Percentiles rank a stretch among this genome's conserved stretches.
Conservation (phyloP, 2,888 invertebrate genomes). For the Luperina testacea region DNA sequence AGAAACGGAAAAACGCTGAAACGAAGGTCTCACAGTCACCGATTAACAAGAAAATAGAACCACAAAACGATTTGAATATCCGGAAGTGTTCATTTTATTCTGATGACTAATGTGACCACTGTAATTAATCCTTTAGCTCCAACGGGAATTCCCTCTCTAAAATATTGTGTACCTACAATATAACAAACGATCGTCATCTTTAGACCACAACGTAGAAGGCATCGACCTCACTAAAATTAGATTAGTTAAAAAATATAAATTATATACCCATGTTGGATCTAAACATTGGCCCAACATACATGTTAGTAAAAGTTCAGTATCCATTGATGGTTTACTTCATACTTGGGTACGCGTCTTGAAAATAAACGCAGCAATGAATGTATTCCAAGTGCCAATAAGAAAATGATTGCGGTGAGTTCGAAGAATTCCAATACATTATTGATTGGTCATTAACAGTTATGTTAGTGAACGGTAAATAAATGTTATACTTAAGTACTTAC, state of each 20-base stretch:
- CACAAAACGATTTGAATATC: conserved; percentile 9
- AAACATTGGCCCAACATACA: conserved; percentile 7
- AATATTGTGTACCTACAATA: not conserved
- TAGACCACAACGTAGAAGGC: conserved; percentile 16
- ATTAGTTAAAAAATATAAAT: conserved; percentile 39
- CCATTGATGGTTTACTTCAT: conserved; percentile 1
- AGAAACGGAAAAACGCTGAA: not conserved
- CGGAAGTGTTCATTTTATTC: not conserved
- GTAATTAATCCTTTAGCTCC: not conserved
- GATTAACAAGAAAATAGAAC: conserved; percentile 23
- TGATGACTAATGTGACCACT: conserved; percentile 21
- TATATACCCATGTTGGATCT: conserved; percentile 6
- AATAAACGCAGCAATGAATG: conserved; percentile 1
- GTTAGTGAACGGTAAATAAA: conserved; percentile 27
- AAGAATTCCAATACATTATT: conserved; percentile 31
- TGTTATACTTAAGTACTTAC: not conserved
- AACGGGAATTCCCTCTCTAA: not conserved
- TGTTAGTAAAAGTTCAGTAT: not conserved
- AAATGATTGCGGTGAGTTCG: conserved; percentile 3
- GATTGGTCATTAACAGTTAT: conserved; percentile 46
- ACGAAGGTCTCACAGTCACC: conserved; percentile 10
- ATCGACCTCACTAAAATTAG: conserved; percentile 46
- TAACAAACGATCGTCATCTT: conserved; percentile 19
- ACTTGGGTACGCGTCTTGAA: fast-evolving
- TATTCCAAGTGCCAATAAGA: not conserved